Conservation (phyloP, 2,888 invertebrate species). For the Amblyjoppa fuscipennis region DNA sequence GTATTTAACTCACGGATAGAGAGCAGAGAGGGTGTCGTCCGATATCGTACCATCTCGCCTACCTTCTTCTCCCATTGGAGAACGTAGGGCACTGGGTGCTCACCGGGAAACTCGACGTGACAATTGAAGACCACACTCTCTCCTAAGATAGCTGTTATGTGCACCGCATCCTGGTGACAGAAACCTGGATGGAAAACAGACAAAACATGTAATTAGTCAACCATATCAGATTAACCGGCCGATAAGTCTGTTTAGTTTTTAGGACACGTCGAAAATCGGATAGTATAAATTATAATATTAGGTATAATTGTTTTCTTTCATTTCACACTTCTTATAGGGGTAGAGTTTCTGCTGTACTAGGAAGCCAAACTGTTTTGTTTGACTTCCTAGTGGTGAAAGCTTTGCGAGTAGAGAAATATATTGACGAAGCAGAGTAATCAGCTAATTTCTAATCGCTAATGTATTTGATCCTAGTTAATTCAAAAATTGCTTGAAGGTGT, state of each 20-base stretch:
- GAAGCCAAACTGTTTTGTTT: too few species aligned
- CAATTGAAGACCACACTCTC: conserved; percentile 99
- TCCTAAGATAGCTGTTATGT: conserved; percentile 98
- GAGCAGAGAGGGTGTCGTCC: conserved; percentile 84
- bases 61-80: conserved; percentile 99
- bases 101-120: conserved; percentile 98
- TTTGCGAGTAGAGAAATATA: too few species aligned
- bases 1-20: conserved; percentile 84
- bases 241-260: not conserved
- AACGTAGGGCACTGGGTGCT: conserved; percentile 98
- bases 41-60: conserved; percentile 97
- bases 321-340: too few species aligned
- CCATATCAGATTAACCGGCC: not conserved
- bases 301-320: too few species aligned
- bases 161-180: conserved; percentile 96
- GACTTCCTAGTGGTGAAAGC: too few species aligned
- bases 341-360: too few species aligned
- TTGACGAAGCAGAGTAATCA: too few species aligned
- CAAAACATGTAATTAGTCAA: conserved; percentile 4
- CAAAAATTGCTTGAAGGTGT: too few species aligned
- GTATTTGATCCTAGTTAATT: too few species aligned
- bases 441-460: too few species aligned
- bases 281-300: too few species aligned
- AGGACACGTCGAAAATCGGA: too few species aligned
- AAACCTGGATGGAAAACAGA: conserved; percentile 86